Evolutionary conservation across 53 echinoderm and acorn worm species (phyloP), one percentile per base, ranked within the genome.

Genomic region (Holothuria scabra): DNA sequence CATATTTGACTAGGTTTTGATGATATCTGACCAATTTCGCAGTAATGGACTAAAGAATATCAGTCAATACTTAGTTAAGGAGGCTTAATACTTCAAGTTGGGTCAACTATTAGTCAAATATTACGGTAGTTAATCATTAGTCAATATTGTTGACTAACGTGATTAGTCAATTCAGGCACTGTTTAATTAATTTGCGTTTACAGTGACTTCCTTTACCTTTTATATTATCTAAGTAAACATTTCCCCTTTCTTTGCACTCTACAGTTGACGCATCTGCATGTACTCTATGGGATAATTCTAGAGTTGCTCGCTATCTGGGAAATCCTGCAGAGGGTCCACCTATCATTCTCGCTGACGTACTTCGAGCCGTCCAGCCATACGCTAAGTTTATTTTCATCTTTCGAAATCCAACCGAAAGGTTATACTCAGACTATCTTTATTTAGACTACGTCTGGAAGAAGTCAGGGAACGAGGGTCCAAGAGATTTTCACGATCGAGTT

Each of bases 371-470:
- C 46, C 87, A 80, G 35, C 87, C 87, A 46, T 35, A 81, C 28
- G 37, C 87, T 11, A 60, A 74, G 8, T 67, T 81, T 68, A 22
- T 87, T 25, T 31, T 87, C 18, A 56, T 87, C 46, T 23, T 87
- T 34, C 76, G 87, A 24, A 74, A 81, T 24, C 87, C 87, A 13
- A 59, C 82, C 12, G 56, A 87, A 26, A 35, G 87, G 60, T 67
- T 87, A 14, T 87, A 87, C 46, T 87, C 87, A 35, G 87, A 55
- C 8, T 87, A 87, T 59, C 80, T 87, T 68, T 79, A 79, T 34
- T 81, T 87, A 49, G 67, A 80, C 60, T 19, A 28, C 11, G 41
- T 37, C n/a, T 86, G 86, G 86, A 62, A 30, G 5, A 30, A 10
- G 14, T 12, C 12, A 64, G 64, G 23, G 64, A 14, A 12, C 11